Evolutionary conservation across 2,888 invertebrate genomes (phyloP).

Genomic region (Strigamia crassipes): DNA sequence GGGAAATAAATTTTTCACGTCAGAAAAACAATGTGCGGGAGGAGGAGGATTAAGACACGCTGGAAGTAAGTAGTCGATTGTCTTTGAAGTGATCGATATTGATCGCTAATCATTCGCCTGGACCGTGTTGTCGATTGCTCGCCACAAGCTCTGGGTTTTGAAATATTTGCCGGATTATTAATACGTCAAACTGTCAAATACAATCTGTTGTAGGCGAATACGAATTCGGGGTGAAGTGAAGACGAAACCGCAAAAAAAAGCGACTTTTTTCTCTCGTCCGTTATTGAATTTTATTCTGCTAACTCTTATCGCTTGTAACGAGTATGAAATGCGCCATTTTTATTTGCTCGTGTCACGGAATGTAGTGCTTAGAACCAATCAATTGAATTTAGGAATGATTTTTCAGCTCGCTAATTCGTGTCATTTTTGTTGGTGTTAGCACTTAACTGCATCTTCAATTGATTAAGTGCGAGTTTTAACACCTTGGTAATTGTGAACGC

Average conservation of each 20-base stretch:
- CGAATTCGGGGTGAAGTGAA: not conserved
- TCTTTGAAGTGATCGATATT: constrained; percentile 19
- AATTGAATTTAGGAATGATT: constrained; percentile 15
- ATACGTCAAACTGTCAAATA: too few relatives aligned
- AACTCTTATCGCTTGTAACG: constrained; percentile 5
- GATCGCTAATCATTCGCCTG: constrained; percentile 20
- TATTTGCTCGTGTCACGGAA: constrained; percentile 13
- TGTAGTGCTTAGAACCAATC: constrained; percentile 5
- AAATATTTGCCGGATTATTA: too few relatives aligned
- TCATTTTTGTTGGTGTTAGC: not conserved
- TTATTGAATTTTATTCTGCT: not conserved
- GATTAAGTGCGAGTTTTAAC: not conserved
- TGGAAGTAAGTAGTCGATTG: not conserved
- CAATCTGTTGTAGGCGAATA: too few relatives aligned
- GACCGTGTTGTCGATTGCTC: not conserved
- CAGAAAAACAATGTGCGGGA: not conserved
- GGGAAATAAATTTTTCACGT: not conserved
- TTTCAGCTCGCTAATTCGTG: not conserved
- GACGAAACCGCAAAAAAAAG: constrained; percentile 7
- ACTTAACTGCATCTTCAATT: not conserved
- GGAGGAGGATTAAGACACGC: not conserved
- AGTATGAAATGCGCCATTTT: constrained; percentile 36
- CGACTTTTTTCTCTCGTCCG: not conserved
- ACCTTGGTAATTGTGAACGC: not conserved
- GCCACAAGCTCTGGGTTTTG: too few relatives aligned